Conservation (phyloP, 1,140 invertebrate genomes). For the Coelopa frigida region DNA sequence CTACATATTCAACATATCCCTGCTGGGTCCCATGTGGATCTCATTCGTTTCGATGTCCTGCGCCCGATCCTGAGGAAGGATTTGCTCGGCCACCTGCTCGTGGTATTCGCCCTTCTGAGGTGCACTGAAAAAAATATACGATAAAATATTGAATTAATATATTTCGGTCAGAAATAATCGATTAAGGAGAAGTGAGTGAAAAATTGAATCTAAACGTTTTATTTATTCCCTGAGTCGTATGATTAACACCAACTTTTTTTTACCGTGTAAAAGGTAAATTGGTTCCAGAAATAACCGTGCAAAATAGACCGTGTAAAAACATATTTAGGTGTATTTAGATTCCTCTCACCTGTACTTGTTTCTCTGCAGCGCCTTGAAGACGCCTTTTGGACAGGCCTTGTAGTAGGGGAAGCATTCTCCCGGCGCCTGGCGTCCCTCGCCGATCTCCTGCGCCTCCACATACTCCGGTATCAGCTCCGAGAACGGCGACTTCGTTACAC, state of each 20-base stretch:
- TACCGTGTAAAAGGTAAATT: neutral
- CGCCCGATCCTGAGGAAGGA: slow-evolving; percentile 2
- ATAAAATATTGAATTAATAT: too few relatives aligned
- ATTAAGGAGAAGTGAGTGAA: too few relatives aligned
- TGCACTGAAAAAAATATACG: slow-evolving; percentile 8
- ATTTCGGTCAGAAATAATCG: too few relatives aligned
- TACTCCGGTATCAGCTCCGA: slow-evolving; percentile 64
- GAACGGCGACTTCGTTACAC: slow-evolving; percentile 73
- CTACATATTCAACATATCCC: too few relatives aligned
- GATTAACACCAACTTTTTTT: too few relatives aligned
- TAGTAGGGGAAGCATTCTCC: slow-evolving; percentile 82
- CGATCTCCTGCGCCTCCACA: slow-evolving; percentile 69
- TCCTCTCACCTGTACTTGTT: slow-evolving; percentile 57
- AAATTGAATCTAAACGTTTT: too few relatives aligned
- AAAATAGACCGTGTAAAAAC: too few relatives aligned
- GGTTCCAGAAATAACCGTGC: too few relatives aligned
- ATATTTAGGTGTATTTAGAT: neutral
- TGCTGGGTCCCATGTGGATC: too few relatives aligned
- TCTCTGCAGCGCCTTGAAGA: slow-evolving; percentile 56
- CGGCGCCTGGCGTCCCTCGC: slow-evolving; percentile 48
- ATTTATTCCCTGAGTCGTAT: too few relatives aligned
- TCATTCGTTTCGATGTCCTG: slow-evolving; percentile 22
- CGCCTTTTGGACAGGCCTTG: slow-evolving; percentile 72
- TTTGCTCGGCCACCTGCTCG: slow-evolving; percentile 27
- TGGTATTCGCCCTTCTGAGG: slow-evolving; percentile 24